Evolutionary conservation across 2,113 vertebrate species (phyloP), one percentile per base, ranked within the genome.

Genomic region (Rhagologus leucostigma): DNA sequence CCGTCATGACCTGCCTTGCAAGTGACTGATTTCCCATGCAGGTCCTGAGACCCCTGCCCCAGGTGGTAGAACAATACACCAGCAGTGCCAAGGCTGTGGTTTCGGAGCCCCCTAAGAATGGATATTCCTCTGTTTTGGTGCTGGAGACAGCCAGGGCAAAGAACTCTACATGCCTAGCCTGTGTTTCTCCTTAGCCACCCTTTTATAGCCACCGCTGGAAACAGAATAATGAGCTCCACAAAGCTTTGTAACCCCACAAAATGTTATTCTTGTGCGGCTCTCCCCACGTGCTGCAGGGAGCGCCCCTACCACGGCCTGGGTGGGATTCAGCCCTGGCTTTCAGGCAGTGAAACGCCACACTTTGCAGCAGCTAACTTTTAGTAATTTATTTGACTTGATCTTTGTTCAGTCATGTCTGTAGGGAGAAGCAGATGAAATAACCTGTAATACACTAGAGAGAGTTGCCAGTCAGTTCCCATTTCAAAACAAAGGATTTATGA

Each of bases 381-480:
- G 60, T 75, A 24, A 62, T 73, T 85, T 90, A 37, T 83, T 85
- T 76, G 41, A 57, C 59, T 83, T 67, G 75, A 62, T 91, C 70
- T 94, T 88, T 91, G 47, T 90, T 37, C 83, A 71, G 70, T 67
- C 68, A 16, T 60, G 47, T 78, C 73, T 92, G 39, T 32, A 87
- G 86, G 76, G 73, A 93, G 56, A 95, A 84, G 65, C 60, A 75
- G 73, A 78, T 75, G 33, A 95, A 88, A 90, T 65, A 74, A 22
- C n/a, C 39, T 74, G 62, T 76, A 87, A 86, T 59, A 87, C 63
- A 89, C 52, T 87, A 67, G 87, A 87, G 93, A 89, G 14, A 89
- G 35, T 78, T 95, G 85, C 75, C 87, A 96, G 60, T 95, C 49
- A n/a, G 83, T 89, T 95, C 81, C 60, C 42, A 77, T 89, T 87